Conservation (phyloP, 2,113 vertebrate species). For the Trogon surrucura region DNA sequence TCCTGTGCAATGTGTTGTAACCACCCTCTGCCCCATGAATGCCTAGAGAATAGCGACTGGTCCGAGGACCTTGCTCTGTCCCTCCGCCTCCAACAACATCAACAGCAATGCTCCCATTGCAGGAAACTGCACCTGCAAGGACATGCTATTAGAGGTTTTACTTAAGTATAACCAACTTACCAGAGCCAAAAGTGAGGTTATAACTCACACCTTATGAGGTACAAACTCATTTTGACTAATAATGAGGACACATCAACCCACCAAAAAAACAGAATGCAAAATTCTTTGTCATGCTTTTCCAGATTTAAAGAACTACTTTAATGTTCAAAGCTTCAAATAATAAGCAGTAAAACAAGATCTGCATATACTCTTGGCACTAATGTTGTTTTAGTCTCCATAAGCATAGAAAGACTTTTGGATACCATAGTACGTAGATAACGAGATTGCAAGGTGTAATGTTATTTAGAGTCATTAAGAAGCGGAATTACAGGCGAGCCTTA, state of each 20-base stretch:
- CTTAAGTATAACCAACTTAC: not conserved
- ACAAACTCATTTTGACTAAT: not conserved
- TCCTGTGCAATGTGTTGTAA: not conserved
- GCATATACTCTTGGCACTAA: not conserved
- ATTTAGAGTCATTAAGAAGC: not conserved
- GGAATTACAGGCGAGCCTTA: not conserved
- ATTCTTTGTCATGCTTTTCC: not conserved
- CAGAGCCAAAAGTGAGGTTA: not conserved
- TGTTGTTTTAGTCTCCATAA: not conserved
- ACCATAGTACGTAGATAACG: fast-evolving
- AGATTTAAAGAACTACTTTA: not conserved
- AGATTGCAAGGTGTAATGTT: not conserved
- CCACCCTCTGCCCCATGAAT: not conserved
- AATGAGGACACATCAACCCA: not conserved
- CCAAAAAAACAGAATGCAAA: not conserved
- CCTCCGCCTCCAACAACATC: not conserved
- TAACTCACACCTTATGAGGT: too few species aligned
- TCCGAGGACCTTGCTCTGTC: not conserved
- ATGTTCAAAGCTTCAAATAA: not conserved
- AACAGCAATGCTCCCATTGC: not conserved
- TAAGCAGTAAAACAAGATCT: not conserved
- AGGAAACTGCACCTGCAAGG: not conserved
- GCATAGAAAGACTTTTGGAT: not conserved
- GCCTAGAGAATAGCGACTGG: not conserved
- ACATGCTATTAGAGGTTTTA: not conserved